phyloP scores from a whole-genome alignment of 2,113 vertebrate genomes.

The Campylomormyrus numenius region DNA sequence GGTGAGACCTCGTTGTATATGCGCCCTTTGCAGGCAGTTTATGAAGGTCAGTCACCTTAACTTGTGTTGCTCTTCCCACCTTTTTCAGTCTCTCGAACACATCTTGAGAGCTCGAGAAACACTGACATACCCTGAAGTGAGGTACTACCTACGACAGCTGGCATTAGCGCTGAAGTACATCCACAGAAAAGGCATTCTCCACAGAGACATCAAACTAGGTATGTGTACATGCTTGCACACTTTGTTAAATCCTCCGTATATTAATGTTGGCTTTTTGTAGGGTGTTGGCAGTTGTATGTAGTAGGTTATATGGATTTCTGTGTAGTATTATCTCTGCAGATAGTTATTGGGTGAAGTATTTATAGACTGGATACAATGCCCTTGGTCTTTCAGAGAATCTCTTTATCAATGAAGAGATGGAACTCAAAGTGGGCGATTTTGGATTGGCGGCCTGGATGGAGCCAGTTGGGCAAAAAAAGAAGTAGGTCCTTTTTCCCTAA shows the following conservation, averaged over 20 bases:
- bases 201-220: conserved; percentile 96
- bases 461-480: conserved; percentile 73
- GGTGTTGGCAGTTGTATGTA: not conserved
- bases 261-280: not conserved
- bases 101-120: conserved; percentile 96
- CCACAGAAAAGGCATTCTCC: conserved; percentile 85
- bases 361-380: not conserved
- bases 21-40: not conserved
- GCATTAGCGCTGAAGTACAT: conserved; percentile 93
- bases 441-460: conserved; percentile 85
- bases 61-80: conserved; percentile 19
- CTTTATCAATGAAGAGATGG: conserved; percentile 97
- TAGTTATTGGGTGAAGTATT: not conserved
- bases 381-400: conserved; percentile 74
- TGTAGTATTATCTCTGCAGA: not conserved
- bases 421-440: conserved; percentile 91
- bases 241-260: not conserved
- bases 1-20: conserved; percentile 55
- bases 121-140: conserved; percentile 87
- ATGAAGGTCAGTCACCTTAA: not conserved
- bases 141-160: conserved; percentile 94
- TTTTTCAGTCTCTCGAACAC: conserved; percentile 83
- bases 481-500: conserved; percentile 52
- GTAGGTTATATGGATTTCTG: not conserved
- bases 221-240: conserved; percentile 10